Base-by-base conservation (phyloP, 2,797 vertebrate genomes). In the Austrolebias charrua region DNA sequence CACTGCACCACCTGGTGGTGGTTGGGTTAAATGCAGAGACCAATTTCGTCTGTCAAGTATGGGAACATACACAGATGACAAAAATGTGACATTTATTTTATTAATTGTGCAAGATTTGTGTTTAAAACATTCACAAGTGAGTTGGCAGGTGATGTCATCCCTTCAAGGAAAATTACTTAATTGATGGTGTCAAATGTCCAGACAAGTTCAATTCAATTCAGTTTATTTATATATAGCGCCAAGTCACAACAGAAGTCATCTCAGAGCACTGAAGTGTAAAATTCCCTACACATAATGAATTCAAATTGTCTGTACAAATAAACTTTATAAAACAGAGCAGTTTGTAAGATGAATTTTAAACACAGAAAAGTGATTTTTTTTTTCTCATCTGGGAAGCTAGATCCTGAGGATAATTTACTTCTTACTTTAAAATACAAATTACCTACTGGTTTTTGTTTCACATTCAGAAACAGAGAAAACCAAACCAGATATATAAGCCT, bases 401-500 rank as follows among this genome's bases (percentile, higher is more conserved):
- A 65, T 20, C 11, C 16, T 50, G n/a, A 11, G n/a, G 19, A 35
- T 12, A 35, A 43, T 29, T 16, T 1, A 19, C 4, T 16, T 44
- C 62, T 62, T 49, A 18, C 33, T 5, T 53, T 5, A 8, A 50
- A 65, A 46, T 12, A 46, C 10, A 15, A 29, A 47, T 35, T 4
- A 42, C 11, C 6, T 11, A 5, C 8, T 5, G 19, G 29, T 55
- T 2, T 24, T 43, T 6, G 0, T 40, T 61, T 45, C 6, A 55
- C 1, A 5, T 11, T 40, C 3, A n/a, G 46, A 14, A 78, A 55
- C 13, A 75, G 62, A 75, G 10, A 43, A 65, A 63, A 60, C 1
- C 58, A 55, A 68, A 10, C 56, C 53, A 61, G 45, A 31, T 63
- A 74, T n/a, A 65, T 86, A 78, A 75, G 2, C 28, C 11, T 2